Base-by-base conservation (phyloP, 2,797 vertebrate genomes). In the Myotis findleyi region DNA sequence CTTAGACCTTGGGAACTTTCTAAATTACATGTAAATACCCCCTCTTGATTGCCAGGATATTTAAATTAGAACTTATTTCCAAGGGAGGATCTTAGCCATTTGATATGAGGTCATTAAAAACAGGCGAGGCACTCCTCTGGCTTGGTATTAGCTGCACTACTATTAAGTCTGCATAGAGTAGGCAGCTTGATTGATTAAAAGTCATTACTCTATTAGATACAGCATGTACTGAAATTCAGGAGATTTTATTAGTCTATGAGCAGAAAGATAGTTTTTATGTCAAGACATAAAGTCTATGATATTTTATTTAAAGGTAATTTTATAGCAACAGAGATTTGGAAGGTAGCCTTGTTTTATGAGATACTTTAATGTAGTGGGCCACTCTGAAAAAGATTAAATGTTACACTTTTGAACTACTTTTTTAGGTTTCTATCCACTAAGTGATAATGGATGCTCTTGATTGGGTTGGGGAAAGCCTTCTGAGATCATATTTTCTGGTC, bases 241-340 rank as follows among this genome's bases (percentile, higher is more conserved):
- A 75, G 57, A 75, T 87, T 84, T 30, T 47, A 49, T 82, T 87
- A 75, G 89, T 83, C 79, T 64, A 59, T 51, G 62, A 51, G 51
- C 23, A 25, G 72, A 36, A 59, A 81, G 16, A 17, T 73, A 62
- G n/a, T 92, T 92, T 80, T 86, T 87, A 51, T 87, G 41, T 62
- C 85, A 73, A 91, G 57, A 79, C 23, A 76, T 75, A 91, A 81
- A n/a, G 11, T 68, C 33, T 73, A 27, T 69, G 68, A 49, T 72
- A 23, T 57, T 87, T 89, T 88, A 88, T 80, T 94, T 75, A 92
- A 93, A 87, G 72, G 53, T 81, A 81, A 84, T 76, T 23, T 91
- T 87, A 76, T 7, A 89, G 76, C 12, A 68, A 86, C 20, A 86
- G 25, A 76, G n/a, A 92, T n/a, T 44, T 91, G 77, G 62, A 55